Evolutionary conservation across 2,797 vertebrate genomes (phyloP), one percentile per base, ranked within the genome.

Genomic region (Sylvia borin): DNA sequence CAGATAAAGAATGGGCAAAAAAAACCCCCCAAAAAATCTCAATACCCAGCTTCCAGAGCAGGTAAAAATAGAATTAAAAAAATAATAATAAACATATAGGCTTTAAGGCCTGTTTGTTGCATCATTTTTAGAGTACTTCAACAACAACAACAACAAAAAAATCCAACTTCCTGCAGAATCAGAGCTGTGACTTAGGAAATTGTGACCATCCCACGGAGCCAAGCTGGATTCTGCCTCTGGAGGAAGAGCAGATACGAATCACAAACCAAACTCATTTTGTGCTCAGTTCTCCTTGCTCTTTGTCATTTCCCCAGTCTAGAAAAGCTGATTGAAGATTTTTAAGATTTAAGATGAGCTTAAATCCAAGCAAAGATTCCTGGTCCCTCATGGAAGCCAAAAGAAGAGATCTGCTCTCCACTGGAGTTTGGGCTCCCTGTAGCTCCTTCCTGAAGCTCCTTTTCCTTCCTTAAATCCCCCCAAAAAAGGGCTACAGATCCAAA

Each of bases 191-290:
- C 2, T 40, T 1, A 7, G 9, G 3, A 34, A 48, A 54, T 2
- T 1, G 10, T 6, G 38, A 65, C 5, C 0, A 36, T 6, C 16
- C 5, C 4, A 29, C 2, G 0, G 24, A 72, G 32, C 14, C 29
- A 36, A 48, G 57, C 40, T 16, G 40, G 79, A 11, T 3, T 40
- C n/a, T 75, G 36, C 58, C 62, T 9, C 71, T n/a, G 48, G 10
- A 70, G 76, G 60, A 76, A 74, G 48, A 62, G 5, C 19, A 38
- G 61, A 40, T 19, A 18, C 22, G 1, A 73, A 38, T 19, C 36
- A 6, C 25, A 21, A 11, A 9, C 31, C 3, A 40, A 42, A 54
- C 25, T 31, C 40, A 14, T 2, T 24, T 9, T 18, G 16, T 5
- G 40, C n/a, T 26, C 47, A 34, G 16, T 0, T 2, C 40, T 18